Base-by-base conservation (phyloP, 30 jellyfish, hydroid and myxozoan genomes). In the Hydra vulgaris region DNA sequence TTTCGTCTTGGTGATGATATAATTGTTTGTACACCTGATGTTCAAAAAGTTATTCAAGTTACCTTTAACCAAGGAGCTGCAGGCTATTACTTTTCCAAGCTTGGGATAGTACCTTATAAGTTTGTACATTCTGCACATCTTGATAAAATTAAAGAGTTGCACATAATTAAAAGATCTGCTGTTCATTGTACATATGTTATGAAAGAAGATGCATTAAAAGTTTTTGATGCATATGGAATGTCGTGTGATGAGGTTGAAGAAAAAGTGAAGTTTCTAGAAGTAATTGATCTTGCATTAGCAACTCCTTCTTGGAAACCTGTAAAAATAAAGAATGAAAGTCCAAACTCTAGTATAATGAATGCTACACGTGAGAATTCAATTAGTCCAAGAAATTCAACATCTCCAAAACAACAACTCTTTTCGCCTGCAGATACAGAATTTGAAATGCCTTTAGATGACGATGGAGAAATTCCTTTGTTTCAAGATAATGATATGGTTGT, bases 11-110 rank as follows among this genome's bases (percentile, higher is more conserved):
- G 89, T 27, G 79, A 40, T 4, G 95, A 84, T 8, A n/a, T 56
- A 5, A 82, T 92, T 73, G 96, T 92, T 24, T 92, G 98, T 81
- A 96, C 98, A 17, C 98, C 98, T n/a, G 98, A 92, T 76, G 91
- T 92, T 54, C 98, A 92, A 76, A 87, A 83, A 70, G 98, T 92
- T 16, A 85, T 92, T 56, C 98, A 92, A 79, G 82, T 94, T 17
- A 92, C 87, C 61, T 92, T 92, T 83, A 85, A 92, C 74, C 98
- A 92, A 81, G 98, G 98, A 1, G 98, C 98, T 7, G 88, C 98
- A 7, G 98, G 98, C 27, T 92, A 92, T 79, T 92, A 92, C 24
- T 92, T 92, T 79, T 77, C 98, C 17, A 92, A 92, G 81, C 84
- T 92, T 66, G 98, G 98, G 15, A 92, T 92, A 76, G 96, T 92